A percentile compares a stretch with the other conserved stretches of the same genome.
Conservation (phyloP, 2,888 invertebrate species). For the Cremastinae sp. region DNA sequence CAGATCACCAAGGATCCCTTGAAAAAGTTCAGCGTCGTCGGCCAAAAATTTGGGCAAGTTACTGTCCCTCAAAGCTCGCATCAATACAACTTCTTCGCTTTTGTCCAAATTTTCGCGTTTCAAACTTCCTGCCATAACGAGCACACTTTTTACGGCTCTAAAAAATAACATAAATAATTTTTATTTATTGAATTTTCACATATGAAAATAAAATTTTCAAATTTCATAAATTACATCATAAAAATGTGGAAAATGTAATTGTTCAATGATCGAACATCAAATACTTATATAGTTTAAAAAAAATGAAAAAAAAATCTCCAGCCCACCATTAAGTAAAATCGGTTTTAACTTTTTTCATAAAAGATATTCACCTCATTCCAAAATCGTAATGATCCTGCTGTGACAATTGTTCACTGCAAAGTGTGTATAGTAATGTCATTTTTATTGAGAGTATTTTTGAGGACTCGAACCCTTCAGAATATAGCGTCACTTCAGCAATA, state of each 20-base stretch:
- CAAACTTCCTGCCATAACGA: conserved; percentile 95
- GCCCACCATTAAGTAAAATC: too few relatives aligned
- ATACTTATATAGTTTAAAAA: too few relatives aligned
- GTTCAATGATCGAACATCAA: too few relatives aligned
- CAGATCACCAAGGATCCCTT: conserved; percentile 93
- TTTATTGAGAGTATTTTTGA: conserved; percentile 93
- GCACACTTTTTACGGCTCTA: conserved; percentile 94
- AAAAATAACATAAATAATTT: neutral
- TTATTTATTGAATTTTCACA: too few relatives aligned
- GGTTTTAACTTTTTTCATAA: neutral
- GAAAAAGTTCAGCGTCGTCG: conserved; percentile 91
- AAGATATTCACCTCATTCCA: conserved; percentile 85
- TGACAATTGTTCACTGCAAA: conserved; percentile 94
- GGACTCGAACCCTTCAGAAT: conserved; percentile 95
- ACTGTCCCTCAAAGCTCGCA: conserved; percentile 93
- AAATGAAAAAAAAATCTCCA: neutral
- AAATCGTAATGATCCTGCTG: conserved; percentile 97
- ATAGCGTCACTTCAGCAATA: conserved; percentile 95
- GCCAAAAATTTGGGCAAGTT: conserved; percentile 94
- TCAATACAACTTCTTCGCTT: conserved; percentile 90
- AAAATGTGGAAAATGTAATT: too few relatives aligned
- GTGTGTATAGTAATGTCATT: conserved; percentile 96
- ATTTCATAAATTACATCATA: too few relatives aligned
- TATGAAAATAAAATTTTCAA: too few relatives aligned
- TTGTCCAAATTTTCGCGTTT: conserved; percentile 93